Base-by-base conservation (phyloP, 2,888 invertebrate species). In the Elysia crispata region DNA sequence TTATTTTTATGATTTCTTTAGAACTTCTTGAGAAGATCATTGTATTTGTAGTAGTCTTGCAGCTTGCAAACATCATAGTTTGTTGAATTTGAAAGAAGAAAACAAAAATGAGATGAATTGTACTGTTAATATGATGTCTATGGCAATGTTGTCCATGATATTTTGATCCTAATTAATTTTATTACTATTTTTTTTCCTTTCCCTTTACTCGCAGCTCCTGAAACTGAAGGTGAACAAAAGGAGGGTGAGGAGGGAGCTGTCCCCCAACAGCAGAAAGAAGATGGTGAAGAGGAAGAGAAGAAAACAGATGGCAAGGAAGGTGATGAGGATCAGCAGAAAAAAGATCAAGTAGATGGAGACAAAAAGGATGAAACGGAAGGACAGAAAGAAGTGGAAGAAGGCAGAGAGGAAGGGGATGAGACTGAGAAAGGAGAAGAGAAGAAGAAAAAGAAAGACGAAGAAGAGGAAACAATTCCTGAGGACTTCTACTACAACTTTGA, bases 401-500 rank as follows among this genome's bases (percentile, higher is more conserved):
- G 66, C 57, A 18, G 73, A 50, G 54, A 66, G 69, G 70, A 67
- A 54, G 78, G 54, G 50, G 33, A 50, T 11, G 74, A 50, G 25
- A 64, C 31, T 33, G 54, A 31, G 66, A 64, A 50, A 67, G 72
- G 50, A 66, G 41, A 30, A 30, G 57, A 67, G 18, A 57, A 11
- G 33, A 77, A 41, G 33, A 41, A 66, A 64, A 54, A 80, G 18
- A 64, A 79, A 28, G 76, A 75, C 13, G 73, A 78, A 11, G 83
- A 83, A 3, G 79, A 75, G 28, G 30, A 74, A 28, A 57, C 81
- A 70, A 91, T 92, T 66, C 89, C 91, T 11, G 89, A 86, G 49
- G 89, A 91, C 79, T 91, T 90, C 83, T 92, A 85, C 84, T 92
- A 92, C 80, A 87, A 90, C 33, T 86, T 85, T 78, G 88, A 90